Base-by-base conservation (phyloP, 2,797 vertebrate species). In the Spheniscus humboldti region DNA sequence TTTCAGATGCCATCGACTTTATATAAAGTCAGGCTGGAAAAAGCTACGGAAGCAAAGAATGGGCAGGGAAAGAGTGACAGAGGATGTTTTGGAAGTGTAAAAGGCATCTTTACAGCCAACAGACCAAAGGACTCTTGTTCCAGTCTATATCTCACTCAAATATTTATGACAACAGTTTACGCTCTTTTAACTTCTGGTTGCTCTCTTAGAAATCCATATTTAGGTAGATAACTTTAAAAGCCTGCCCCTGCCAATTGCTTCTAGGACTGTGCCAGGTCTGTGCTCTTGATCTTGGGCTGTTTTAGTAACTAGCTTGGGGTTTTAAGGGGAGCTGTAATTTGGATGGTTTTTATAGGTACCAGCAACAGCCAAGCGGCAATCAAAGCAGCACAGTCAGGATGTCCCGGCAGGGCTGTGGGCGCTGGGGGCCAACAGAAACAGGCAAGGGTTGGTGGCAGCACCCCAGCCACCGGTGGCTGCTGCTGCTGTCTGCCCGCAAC, bases 291-390 rank as follows among this genome's bases (percentile, higher is more conserved):
- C 63, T 92, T 0, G 2, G 64, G 50, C 72, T 75, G 56, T 95
- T 96, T 96, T 75, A 86, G 88, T 59, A 91, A 96, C 78, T 64
- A 57, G 35, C 35, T 87, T 88, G 79, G 48, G 86, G 85, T 90
- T 97, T 96, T 96, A 90, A 78, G 68, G 45, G 52, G n/a, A 96
- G 31, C 88, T 92, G 71, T 92, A 96, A 94, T 97, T 97, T 93
- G 72, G 31, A 7, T 64, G 79, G 2, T 79, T 94, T 94, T 97
- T 91, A 91, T 94, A 95, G 92, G 60, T 48, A 35, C 73, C 25
- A 22, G 37, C 50, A 56, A 27, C 71, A 89, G 90, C 77, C 92
- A 91, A 86, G 60, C 3, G 1, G 72, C 39, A 90, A 77, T 92
- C 86, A 94, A 52, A 96, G 84, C 62, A 62, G 81, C 62, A n/a